Evolutionary conservation across 2,797 vertebrate species (phyloP), one percentile per base, ranked within the genome.

Genomic region (Sebastes goodei): DNA sequence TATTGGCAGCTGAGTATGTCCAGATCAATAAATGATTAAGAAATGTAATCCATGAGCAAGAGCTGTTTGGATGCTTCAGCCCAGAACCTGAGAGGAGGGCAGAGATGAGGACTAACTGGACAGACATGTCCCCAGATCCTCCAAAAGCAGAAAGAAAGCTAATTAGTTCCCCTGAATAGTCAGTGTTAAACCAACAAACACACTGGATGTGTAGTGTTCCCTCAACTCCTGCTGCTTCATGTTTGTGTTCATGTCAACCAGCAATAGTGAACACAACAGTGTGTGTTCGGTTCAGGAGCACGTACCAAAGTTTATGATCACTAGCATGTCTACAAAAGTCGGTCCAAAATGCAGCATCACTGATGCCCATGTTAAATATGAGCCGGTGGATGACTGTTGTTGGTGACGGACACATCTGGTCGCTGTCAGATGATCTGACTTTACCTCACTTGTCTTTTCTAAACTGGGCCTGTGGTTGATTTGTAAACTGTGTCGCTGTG

Each of bases 21-120:
- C 5, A 1, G 30, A 80, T 85, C 83, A 55, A 87, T 90, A 79
- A 52, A 33, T 56, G 64, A 80, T 82, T 23, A 27, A 32, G 21
- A 68, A 61, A 56, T 71, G 10, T 23, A 42, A 84, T 81, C 53
- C 8, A 78, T 81, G 55, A 56, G 10, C 1, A 7, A 46, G 57
- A 78, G 55, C 65, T 60, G n/a, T 53, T 71, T 62, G 11, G 20
- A 32, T 60, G 38, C 33, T 49, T 80, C 42, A 66, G 35, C 63
- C 30, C 42, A 33, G 20, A 74, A 42, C 15, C 42, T 42, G 29
- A 6, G 42, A 57, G 10, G 42, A 53, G 27, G 46, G 6, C 42
- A 61, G 21, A 49, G 35, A 2, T 21, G 70, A 69, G 30, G 60
- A 29, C 10, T 62, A 42, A 46, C 20, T 64, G 32, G 29, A 9